Evolutionary conservation across 2,113 vertebrate genomes (phyloP), one percentile per base, ranked within the genome.

Genomic region (Cacatua alba): DNA sequence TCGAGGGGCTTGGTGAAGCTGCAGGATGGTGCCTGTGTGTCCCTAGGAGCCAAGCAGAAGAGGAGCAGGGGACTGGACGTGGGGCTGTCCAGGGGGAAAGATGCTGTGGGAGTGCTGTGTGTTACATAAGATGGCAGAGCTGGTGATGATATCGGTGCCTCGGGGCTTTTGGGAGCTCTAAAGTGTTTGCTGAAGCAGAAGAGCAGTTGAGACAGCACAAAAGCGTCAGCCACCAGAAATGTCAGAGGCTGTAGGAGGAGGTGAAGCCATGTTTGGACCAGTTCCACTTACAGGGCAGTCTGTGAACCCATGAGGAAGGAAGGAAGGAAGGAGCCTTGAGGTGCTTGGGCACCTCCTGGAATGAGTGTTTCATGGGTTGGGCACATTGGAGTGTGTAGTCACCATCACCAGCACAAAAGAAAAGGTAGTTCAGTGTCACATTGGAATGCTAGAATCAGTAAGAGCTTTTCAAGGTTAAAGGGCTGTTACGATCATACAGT

Each of bases 111-210:
- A 26, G 19, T 48, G 76, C 35, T 0, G 4, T 31, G 41, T 62
- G 70, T 93, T 94, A 51, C 28, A 2, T 94, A 90, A 90, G 72
- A 67, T 60, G 37, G 23, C 79, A 60, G 92, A 90, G 39, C 53
- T 17, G 28, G 60, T 55, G 76, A 75, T 55, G 0, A 0, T 81
- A 9, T 64, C 39, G 33, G 35, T 65, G 64, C 90, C 92, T 80
- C 31, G 2, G 84, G 94, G 91, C 79, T 77, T 92, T 81, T 46
- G 64, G 33, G 77, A 88, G 55, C 68, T 88, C 43, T 25, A 8
- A 68, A 33, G 75, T 68, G 88, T 59, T 76, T 2, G 2, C 80
- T 90, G 68, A 68, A 88, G 82, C 3, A 6, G 86, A 96, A 96
- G 80, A 83, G 59, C 60, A 8, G 76, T 83, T 72, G 64, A 67